Conservation (phyloP, 1,140 invertebrate genomes). For the Tetragnatha versicolor region DNA sequence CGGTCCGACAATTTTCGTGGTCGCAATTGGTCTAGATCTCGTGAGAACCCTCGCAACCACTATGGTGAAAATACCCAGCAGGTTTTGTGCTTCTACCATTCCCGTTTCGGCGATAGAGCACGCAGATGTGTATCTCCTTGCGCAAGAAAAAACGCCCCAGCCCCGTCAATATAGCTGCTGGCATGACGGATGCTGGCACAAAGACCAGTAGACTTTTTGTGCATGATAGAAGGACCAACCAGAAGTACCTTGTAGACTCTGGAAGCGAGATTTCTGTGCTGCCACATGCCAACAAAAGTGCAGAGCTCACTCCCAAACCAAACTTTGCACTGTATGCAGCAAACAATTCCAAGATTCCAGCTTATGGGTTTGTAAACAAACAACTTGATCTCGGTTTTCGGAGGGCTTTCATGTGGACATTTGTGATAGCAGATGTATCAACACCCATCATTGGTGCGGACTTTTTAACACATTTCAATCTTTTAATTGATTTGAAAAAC, state of each 20-base stretch:
- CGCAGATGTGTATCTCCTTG: conserved; percentile 4
- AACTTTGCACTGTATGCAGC: conserved; percentile 27
- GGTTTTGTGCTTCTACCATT: conserved; percentile 38
- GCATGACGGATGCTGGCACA: not conserved
- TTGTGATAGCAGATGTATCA: conserved; percentile 47
- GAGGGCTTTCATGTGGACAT: conserved; percentile 5
- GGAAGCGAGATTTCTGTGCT: conserved; percentile 43
- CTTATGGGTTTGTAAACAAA: conserved; percentile 6
- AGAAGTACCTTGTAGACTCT: conserved; percentile 41
- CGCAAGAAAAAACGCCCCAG: not conserved
- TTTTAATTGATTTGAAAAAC: conserved; percentile 1
- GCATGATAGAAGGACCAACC: conserved; percentile 1
- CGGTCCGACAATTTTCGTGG: too few relatives aligned
- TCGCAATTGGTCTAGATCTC: too few relatives aligned
- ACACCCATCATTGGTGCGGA: conserved; percentile 55
- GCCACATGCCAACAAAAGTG: too few relatives aligned
- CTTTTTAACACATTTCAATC: conserved; percentile 32
- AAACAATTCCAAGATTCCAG: conserved; percentile 32
- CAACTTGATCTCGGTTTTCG: conserved; percentile 33
- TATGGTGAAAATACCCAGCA: not conserved
- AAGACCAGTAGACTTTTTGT: conserved; percentile 34
- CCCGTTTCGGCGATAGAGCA: conserved; percentile 38
- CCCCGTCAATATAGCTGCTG: conserved; percentile 13
- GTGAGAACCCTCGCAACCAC: not conserved
- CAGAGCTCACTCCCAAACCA: too few relatives aligned